Evolutionary conservation across 2,797 vertebrate species (phyloP).

Genomic region (Bufotes viridis): DNA sequence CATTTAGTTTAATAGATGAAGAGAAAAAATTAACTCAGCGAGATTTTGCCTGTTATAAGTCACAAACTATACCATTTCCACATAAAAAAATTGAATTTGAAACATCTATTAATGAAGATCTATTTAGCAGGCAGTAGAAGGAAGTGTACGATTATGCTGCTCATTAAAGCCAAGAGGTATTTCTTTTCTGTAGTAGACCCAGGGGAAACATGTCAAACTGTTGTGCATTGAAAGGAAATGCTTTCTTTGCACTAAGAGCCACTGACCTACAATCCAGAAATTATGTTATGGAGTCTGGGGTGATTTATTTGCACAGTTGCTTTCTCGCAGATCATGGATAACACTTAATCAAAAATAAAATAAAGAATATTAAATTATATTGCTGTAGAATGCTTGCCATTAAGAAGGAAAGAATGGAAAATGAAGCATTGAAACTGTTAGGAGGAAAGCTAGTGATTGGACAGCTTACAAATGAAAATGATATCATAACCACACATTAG

Average conservation of each 20-base stretch:
- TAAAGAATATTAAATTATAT: slow-evolving; percentile 37
- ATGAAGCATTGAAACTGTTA: neutral
- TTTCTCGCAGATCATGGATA: slow-evolving; percentile 32
- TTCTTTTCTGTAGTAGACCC: slow-evolving; percentile 70
- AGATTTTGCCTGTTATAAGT: slow-evolving; percentile 60
- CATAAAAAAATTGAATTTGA: slow-evolving; percentile 65
- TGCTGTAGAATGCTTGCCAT: neutral
- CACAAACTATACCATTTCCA: slow-evolving; percentile 59
- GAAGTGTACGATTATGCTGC: slow-evolving; percentile 67
- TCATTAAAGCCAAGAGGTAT: slow-evolving; percentile 69
- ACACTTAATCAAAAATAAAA: slow-evolving; percentile 38
- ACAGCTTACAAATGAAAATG: neutral
- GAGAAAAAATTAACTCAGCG: slow-evolving; percentile 65
- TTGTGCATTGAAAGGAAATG: slow-evolving; percentile 66
- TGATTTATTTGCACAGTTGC: slow-evolving; percentile 55
- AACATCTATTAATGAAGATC: slow-evolving; percentile 72
- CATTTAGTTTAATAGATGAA: slow-evolving; percentile 66
- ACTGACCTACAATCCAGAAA: slow-evolving; percentile 62
- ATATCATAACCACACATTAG: neutral
- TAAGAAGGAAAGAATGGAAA: neutral
- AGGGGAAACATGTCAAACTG: slow-evolving; percentile 73
- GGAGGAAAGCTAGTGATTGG: neutral
- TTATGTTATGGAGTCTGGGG: slow-evolving; percentile 55
- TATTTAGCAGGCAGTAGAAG: slow-evolving; percentile 69
- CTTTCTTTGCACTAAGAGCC: slow-evolving; percentile 73